phyloP scores from a whole-genome alignment of 2,113 vertebrate genomes.

The Centrocercus urophasianus region DNA sequence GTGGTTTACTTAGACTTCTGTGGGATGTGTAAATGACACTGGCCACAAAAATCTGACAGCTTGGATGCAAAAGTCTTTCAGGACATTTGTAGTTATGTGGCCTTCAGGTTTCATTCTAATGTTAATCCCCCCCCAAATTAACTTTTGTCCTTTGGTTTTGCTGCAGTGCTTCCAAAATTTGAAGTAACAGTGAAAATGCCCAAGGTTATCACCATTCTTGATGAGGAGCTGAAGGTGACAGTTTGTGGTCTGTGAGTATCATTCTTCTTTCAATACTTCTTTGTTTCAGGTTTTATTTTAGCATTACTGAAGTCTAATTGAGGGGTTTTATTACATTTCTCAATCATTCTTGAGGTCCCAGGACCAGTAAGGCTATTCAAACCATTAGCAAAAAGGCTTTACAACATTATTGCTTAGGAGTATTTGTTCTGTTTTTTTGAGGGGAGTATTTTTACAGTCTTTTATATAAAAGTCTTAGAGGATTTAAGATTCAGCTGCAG shows the following conservation, averaged over 20 bases:
- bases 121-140: background rate
- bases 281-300: background rate
- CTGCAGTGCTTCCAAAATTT: slow-evolving; percentile 79
- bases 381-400: background rate
- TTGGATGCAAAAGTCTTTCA: background rate
- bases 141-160: slow-evolving; percentile 6
- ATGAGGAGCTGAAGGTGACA: slow-evolving; percentile 63
- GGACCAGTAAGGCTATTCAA: background rate
- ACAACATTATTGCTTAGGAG: background rate
- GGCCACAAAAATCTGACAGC: background rate
- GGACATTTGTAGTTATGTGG: background rate
- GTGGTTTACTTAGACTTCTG: background rate
- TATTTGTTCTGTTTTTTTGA: background rate
- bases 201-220: slow-evolving; percentile 71
- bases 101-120: background rate
- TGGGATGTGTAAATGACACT: background rate
- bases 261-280: background rate
- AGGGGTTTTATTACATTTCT: background rate
- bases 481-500: background rate
- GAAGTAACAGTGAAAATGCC: slow-evolving; percentile 75
- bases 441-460: background rate
- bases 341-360: background rate
- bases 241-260: slow-evolving; percentile 77
- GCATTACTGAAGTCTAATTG: background rate
- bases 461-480: background rate